Conservation (phyloP, 2,888 invertebrate species). For the Scaptomyza reducta region DNA sequence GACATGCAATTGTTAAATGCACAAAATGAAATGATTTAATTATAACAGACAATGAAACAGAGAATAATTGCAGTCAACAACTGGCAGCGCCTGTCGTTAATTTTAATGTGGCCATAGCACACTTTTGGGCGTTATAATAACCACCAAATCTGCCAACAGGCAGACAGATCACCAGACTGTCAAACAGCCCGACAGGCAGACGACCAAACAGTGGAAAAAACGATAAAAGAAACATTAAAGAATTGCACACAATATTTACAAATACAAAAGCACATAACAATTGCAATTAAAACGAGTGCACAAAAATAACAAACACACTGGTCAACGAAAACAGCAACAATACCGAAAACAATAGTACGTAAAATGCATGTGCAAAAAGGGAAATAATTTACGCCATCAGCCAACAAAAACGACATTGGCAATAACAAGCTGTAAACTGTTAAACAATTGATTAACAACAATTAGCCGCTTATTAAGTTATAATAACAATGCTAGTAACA, state of each 20-base stretch:
- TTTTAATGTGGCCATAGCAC: conserved; percentile 50
- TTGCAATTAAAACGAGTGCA: conserved; percentile 70
- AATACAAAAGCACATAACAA: conserved; percentile 57
- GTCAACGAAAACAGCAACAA: conserved; percentile 49
- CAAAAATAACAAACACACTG: conserved; percentile 56
- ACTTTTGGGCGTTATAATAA: conserved; percentile 45
- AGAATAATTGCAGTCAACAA: conserved; percentile 67
- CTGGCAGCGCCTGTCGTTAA: conserved; percentile 47
- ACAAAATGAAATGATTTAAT: conserved; percentile 79
- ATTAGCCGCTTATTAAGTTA: conserved; percentile 81
- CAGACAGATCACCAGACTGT: conserved; percentile 34
- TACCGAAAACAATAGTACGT: conserved; percentile 14
- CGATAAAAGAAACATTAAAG: conserved; percentile 24
- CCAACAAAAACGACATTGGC: conserved; percentile 36
- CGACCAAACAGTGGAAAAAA: conserved; percentile 24
- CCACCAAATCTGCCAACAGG: conserved; percentile 48
- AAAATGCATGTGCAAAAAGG: conserved; percentile 58
- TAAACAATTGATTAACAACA: conserved; percentile 83
- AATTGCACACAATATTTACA: conserved; percentile 34
- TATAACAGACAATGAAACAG: conserved; percentile 76
- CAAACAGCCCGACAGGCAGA: conserved; percentile 14
- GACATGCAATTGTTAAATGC: conserved; percentile 70
- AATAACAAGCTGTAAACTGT: conserved; percentile 77
- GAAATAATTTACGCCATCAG: conserved; percentile 65
- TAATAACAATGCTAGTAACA: conserved; percentile 70